phyloP scores from a whole-genome alignment of 2,797 vertebrate genomes.

The Clarias fuscus region DNA sequence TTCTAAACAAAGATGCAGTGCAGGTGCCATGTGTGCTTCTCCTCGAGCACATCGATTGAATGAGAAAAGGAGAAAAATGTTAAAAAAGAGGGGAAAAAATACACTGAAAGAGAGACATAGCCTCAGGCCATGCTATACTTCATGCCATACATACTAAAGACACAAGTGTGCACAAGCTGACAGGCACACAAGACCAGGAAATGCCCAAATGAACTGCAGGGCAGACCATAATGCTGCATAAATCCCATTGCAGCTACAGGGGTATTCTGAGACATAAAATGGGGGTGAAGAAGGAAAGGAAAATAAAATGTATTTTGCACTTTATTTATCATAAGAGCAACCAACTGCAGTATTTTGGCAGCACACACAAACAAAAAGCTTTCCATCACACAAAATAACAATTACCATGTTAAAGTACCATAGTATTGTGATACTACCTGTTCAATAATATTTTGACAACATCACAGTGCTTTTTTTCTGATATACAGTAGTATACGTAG shows the following conservation, averaged over 20 bases:
- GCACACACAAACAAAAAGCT: background rate
- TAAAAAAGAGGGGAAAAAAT: background rate
- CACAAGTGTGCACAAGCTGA: constrained; percentile 17
- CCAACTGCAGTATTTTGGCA: background rate
- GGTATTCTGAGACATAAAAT: background rate
- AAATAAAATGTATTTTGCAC: background rate
- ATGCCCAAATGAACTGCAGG: constrained; percentile 1
- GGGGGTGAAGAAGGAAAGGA: too few species aligned
- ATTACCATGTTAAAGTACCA: too few species aligned
- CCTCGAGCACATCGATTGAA: constrained; percentile 35
- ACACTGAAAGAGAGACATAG: constrained; percentile 22
- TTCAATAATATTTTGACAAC: too few species aligned
- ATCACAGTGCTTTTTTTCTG: too few species aligned
- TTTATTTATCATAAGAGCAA: background rate
- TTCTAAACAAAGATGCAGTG: constrained; percentile 62
- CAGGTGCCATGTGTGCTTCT: constrained; percentile 61
- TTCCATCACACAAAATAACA: background rate
- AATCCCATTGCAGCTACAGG: background rate
- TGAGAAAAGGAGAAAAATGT: background rate
- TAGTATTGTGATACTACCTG: too few species aligned
- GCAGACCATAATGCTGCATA: background rate
- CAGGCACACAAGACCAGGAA: background rate
- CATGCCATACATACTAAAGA: constrained; percentile 11
- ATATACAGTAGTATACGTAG: too few species aligned
- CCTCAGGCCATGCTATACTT: constrained; percentile 36